Base-by-base conservation (phyloP, 2,888 invertebrate genomes). In the Drosophila vallismaia region DNA sequence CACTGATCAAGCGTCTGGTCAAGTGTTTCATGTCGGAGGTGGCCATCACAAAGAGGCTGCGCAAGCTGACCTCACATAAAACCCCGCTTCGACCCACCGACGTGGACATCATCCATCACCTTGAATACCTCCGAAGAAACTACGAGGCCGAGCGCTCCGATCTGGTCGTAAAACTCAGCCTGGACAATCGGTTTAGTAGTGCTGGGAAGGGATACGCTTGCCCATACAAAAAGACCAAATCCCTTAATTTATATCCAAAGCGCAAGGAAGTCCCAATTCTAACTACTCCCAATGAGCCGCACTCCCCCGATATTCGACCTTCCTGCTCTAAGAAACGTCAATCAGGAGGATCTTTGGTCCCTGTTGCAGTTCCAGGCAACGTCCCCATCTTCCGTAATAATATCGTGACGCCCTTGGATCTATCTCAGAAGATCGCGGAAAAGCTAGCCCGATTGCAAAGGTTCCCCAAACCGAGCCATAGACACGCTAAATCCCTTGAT, bases 11-110 rank as follows among this genome's bases (percentile, higher is more conserved):
- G n/a, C 31, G 71, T 2, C 10, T 71, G 12, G 48, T 71, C 12
- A 62, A 60, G 14, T 62, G 56, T 28, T 70, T 70, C 14, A 62
- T 56, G 55, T 46, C 69, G 12, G 71, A 71, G 53, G 62, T 62
- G 40, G 62, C 56, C 8, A 56, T 69, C 8, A 62, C 62, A 3
- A 71, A 53, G 28, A 29, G 44, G n/a, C n/a, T 71, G 52, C 70
- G 52, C 4, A 56, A 50, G 48, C 10, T 28, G 0, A 40, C 19
- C 29, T 10, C 31, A 8, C 26, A 28, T 8, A 6, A 4, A 10
- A 6, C 28, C 9, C 4, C 3, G 3, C 0, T 12, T 0, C 14
- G 38, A 14, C 19, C 63, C 2, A 28, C 10, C 7, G 19, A 42
- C 1, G n/a, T 6, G 12, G 12, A 44, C 10, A 42, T 55, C 4